These are phyloP conservation scores for Xestia c-nigrum DNA, from an alignment of 2,888 invertebrate genomes.

Conservation along the genomic window DNA sequence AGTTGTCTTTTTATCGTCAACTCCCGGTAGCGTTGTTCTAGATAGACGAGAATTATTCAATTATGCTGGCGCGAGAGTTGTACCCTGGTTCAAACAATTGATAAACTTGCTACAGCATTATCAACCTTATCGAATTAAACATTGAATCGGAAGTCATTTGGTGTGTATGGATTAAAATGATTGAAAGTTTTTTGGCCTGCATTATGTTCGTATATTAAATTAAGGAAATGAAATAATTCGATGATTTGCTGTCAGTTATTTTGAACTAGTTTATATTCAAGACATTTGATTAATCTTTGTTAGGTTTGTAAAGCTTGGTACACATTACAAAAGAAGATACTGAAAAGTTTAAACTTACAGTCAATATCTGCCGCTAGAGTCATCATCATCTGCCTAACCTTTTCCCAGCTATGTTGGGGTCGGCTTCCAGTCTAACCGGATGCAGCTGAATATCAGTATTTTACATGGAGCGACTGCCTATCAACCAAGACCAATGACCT, in stretches of 20 bases:
- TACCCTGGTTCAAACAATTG: slow-evolving; percentile 55
- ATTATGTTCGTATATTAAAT: slow-evolving; percentile 53
- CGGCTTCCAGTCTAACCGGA: no score
- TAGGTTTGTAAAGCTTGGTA: neutral
- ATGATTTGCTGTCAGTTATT: slow-evolving; percentile 47
- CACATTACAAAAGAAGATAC: neutral
- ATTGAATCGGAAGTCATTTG: slow-evolving; percentile 7
- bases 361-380: neutral
- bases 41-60: slow-evolving; percentile 71
- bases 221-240: slow-evolving; percentile 61
- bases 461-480: no score
- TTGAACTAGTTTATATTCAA: slow-evolving; percentile 21
- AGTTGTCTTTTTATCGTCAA: slow-evolving; percentile 30
- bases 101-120: slow-evolving; percentile 18
- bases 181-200: slow-evolving; percentile 54
- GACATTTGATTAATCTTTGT: slow-evolving; percentile 15
- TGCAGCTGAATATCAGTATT: no score
- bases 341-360: neutral
- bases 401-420: no score
- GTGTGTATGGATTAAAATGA: slow-evolving; percentile 2
- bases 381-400: no score
- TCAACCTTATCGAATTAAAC: neutral
- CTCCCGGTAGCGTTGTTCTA: slow-evolving; percentile 69
- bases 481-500: no score
- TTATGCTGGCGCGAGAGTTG: slow-evolving; percentile 58